Evolutionary conservation across 2,113 vertebrate genomes (phyloP), one percentile per base, ranked within the genome.

Genomic region (Chrysochloris asiatica): DNA sequence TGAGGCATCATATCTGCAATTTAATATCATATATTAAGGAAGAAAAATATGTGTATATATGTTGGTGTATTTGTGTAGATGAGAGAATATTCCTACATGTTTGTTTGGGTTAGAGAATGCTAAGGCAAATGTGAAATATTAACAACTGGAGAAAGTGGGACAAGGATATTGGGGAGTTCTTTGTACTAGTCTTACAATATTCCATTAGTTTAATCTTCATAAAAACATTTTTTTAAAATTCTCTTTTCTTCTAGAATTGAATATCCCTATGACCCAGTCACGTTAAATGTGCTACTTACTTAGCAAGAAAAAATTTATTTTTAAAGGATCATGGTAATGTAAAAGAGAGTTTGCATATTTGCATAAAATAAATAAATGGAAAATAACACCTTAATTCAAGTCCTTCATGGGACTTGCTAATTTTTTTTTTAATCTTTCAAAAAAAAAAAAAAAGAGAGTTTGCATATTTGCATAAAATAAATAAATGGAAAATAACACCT

Each of bases 291-390:
- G 65, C 89, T 24, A 75, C 65, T 63, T 90, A 11, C 9, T 84
- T 93, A 76, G 3, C 11, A 83, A 77, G 75, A 82, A 56, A 88
- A 93, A 91, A 28, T 1, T 17, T 75, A 36, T 63, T 47, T 91
- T 59, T 48, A 86, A 93, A 94, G 77, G 11, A n/a, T 78, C 41
- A 69, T 52, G 82, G 73, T 84, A 72, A 73, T 91, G 24, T 86
- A n/a, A n/a, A n/a, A n/a, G n/a, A n/a, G 61, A 91, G 41, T 82
- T 89, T 65, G 65, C 87, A 59, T 86, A 59, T 85, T 91, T 82
- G 88, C 61, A 85, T n/a, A 81, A 93, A 92, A 93, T 80, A 72
- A 75, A 80, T 93, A 36, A 88, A 56, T 92, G 54, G 45, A 93
- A 82, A 89, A 87, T 87, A 83, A 61, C 67, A 26, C 36, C 85